A percentile compares a stretch with the other conserved stretches of the same genome.
phyloP scores from a whole-genome alignment of 2,113 vertebrate genomes.

The Psilopsiagon aurifrons region DNA sequence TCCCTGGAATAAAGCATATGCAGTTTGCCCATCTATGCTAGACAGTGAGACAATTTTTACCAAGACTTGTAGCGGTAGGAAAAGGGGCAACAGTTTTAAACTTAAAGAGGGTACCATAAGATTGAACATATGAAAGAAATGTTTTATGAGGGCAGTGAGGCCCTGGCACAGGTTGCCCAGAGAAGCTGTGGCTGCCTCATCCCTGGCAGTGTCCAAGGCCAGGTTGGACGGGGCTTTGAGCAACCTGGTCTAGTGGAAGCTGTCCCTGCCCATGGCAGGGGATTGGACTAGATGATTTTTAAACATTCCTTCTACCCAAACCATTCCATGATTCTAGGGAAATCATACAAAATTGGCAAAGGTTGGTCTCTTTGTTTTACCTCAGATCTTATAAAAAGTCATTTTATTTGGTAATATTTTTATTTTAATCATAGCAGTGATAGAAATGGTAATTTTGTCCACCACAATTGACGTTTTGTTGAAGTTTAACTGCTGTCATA shows the following conservation, averaged over 20 bases:
- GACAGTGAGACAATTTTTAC: background rate
- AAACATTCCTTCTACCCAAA: background rate
- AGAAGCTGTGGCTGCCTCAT: background rate
- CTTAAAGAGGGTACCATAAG: background rate
- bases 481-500: background rate
- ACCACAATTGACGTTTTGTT: background rate
- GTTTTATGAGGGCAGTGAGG: background rate
- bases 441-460: background rate
- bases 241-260: background rate
- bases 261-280: background rate
- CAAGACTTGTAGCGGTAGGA: background rate
- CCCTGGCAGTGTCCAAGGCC: background rate
- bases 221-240: background rate
- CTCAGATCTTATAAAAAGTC: background rate
- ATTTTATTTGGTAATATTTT: background rate
- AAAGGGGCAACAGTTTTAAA: background rate
- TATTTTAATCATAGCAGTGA: background rate
- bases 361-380: background rate
- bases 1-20: background rate
- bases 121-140: background rate
- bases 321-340: background rate
- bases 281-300: background rate
- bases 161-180: background rate
- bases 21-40: background rate
- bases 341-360: background rate